A percentile compares a stretch with the other conserved stretches of the same genome.
Evolutionary conservation across 2,888 invertebrate genomes (phyloP).

Genomic region (Chaetogeoica ovagalla): DNA sequence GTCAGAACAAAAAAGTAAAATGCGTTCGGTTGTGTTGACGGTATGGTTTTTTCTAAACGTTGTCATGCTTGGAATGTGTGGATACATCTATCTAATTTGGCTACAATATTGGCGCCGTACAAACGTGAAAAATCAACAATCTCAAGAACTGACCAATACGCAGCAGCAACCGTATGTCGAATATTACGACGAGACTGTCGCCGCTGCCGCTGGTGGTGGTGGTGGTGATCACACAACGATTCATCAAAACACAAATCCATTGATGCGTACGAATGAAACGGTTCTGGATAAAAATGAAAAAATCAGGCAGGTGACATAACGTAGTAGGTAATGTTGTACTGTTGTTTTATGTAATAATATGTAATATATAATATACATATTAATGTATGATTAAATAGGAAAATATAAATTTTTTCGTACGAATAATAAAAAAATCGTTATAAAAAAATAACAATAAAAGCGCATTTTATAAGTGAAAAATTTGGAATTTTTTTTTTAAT

Average conservation of each 20-base stretch:
- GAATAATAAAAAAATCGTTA: too few species aligned
- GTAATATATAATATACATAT: too few species aligned
- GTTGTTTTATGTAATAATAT: too few species aligned
- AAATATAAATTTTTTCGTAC: too few species aligned
- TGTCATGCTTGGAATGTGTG: constrained; percentile 72
- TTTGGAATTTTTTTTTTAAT: too few species aligned
- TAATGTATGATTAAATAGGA: too few species aligned
- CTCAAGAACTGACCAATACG: constrained; percentile 6
- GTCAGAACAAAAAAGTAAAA: constrained; percentile 58
- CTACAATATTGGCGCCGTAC: constrained; percentile 69
- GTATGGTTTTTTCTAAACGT: constrained; percentile 75
- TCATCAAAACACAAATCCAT: constrained; percentile 14
- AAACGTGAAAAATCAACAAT: constrained; percentile 48
- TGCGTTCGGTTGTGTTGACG: constrained; percentile 70
- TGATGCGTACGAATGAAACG: constrained; percentile 23
- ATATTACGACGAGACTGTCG: constrained; percentile 40
- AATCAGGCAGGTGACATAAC: constrained; percentile 42
- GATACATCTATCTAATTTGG: constrained; percentile 73
- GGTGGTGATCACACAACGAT: constrained; percentile 27
- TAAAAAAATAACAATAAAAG: too few species aligned
- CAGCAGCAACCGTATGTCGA: constrained; percentile 47
- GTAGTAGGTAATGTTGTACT: too few species aligned
- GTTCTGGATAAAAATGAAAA: constrained; percentile 15
- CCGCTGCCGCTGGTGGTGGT: too few species aligned
- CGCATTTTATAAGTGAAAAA: too few species aligned